These are phyloP conservation scores for Lochmaea crataegi DNA, from an alignment of 2,888 invertebrate genomes.

Conservation along the genomic window DNA sequence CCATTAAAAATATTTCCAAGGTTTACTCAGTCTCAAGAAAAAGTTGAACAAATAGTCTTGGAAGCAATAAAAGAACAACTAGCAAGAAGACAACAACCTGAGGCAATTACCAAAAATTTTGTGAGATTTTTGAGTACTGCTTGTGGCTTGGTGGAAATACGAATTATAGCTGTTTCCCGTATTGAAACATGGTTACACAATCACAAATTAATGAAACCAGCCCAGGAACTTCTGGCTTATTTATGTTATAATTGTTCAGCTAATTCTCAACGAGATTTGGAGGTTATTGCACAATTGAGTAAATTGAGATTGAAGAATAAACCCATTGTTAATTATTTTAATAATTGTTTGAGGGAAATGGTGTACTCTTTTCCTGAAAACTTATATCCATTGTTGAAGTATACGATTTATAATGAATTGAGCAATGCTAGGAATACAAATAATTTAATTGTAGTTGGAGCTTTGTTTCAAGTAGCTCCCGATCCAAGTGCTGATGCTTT, in stretches of 20 bases:
- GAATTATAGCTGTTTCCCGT: slow-evolving; percentile 81
- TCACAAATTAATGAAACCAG: slow-evolving; percentile 91
- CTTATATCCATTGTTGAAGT: slow-evolving; percentile 85
- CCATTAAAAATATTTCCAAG: slow-evolving; percentile 69
- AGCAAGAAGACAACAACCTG: slow-evolving; percentile 84
- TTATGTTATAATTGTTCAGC: slow-evolving; percentile 91
- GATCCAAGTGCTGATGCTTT: slow-evolving; percentile 85
- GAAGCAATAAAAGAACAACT: slow-evolving; percentile 91
- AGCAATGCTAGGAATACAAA: slow-evolving; percentile 93
- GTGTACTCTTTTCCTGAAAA: slow-evolving; percentile 87
- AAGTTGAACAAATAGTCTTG: slow-evolving; percentile 82
- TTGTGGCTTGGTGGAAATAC: slow-evolving; percentile 87
- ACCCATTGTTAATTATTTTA: slow-evolving; percentile 88
- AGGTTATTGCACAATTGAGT: slow-evolving; percentile 81
- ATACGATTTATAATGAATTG: slow-evolving; percentile 94
- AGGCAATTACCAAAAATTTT: slow-evolving; percentile 89
- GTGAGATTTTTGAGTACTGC: slow-evolving; percentile 86
- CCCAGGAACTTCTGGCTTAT: slow-evolving; percentile 91
- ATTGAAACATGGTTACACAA: slow-evolving; percentile 96
- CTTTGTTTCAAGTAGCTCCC: slow-evolving; percentile 87
- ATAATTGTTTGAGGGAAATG: slow-evolving; percentile 90
- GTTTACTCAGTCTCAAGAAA: slow-evolving; percentile 73
- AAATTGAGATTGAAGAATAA: slow-evolving; percentile 95
- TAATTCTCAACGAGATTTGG: slow-evolving; percentile 73
- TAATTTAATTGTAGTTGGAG: slow-evolving; percentile 92